These are phyloP conservation scores for Oppia nitens DNA, from an alignment of 1,140 invertebrate species.

Conservation along the genomic window DNA sequence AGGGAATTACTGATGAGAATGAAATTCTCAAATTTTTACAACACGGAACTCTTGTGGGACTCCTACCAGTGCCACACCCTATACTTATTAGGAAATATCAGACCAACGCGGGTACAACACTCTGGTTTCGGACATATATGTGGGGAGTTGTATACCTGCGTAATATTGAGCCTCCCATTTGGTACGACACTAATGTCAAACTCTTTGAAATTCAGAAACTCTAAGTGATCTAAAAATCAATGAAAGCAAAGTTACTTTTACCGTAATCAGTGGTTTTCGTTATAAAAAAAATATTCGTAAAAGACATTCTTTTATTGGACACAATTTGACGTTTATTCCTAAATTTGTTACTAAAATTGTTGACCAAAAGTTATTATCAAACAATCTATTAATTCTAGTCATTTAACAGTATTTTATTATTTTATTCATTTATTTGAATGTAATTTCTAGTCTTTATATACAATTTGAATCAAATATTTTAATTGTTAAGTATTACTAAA, in stretches of 20 bases:
- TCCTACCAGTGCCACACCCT: slow-evolving; percentile 95
- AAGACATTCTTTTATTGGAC: too few species aligned
- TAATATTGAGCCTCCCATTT: slow-evolving; percentile 95
- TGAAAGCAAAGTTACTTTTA: not conserved
- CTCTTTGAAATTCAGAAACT: slow-evolving; percentile 79
- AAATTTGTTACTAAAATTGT: too few species aligned
- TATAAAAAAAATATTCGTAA: too few species aligned
- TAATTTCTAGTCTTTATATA: too few species aligned
- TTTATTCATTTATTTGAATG: too few species aligned
- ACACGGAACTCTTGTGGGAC: slow-evolving; percentile 91
- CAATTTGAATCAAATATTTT: too few species aligned
- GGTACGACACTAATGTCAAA: slow-evolving; percentile 98
- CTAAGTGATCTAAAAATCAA: slow-evolving; percentile 13
- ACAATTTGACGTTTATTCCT: too few species aligned
- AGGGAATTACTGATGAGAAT: slow-evolving; percentile 91
- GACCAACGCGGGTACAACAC: slow-evolving; percentile 90
- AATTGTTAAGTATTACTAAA: too few species aligned
- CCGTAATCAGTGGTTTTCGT: not conserved
- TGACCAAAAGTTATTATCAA: too few species aligned
- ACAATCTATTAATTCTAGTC: too few species aligned
- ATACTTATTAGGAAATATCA: slow-evolving; percentile 92
- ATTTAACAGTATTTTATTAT: too few species aligned
- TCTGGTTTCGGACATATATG: slow-evolving; percentile 98
- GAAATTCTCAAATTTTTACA: slow-evolving; percentile 98
- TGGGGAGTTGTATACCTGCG: slow-evolving; percentile 98